Base-by-base conservation (phyloP, 2,797 vertebrate species). In the Neostethus bicornis region DNA sequence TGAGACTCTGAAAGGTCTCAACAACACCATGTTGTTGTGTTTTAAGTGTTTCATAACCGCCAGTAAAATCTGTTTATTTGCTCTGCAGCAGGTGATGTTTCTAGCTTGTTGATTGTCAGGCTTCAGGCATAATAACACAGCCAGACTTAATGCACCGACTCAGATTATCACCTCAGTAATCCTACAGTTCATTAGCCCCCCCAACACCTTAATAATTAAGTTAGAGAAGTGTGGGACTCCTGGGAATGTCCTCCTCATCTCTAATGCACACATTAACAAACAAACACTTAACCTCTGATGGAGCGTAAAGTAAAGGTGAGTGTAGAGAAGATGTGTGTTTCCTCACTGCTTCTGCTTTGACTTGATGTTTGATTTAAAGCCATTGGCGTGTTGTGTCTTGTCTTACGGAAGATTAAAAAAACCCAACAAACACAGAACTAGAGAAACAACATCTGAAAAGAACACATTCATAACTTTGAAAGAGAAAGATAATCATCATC, bases 91-190 rank as follows among this genome's bases (percentile, higher is more conserved):
- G 25, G 24, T n/a, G 24, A 28, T 14, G 9, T 16, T 17, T 46
- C 44, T 47, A 49, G 58, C 63, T 61, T 32, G 28, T 46, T 26
- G 54, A 29, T 61, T 70, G 70, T 55, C 70, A 45, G 31, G 53
- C 60, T 72, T 13, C 3, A 51, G 49, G 61, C 43, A 60, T 87
- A 76, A 83, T 78, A 76, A 83, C 84, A 84, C 66, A 59, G 71
- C 47, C 51, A 72, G 69, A 80, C 85, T 82, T 89, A 91, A 90
- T 85, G 89, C 84, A 77, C 80, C 77, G 42, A 72, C 73, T 75
- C 84, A 71, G 85, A 89, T 90, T 86, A 90, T 87, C 86, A 82
- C 80, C 83, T 73, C 73, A 53, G 69, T 88, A 89, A 90, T 90
- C 85, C 87, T 85, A 46, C 83, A 83, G 80, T 86, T 91, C 87